Evolutionary conservation across 2,888 invertebrate species (phyloP).

Genomic region (Eueremaeus valkanovi): DNA sequence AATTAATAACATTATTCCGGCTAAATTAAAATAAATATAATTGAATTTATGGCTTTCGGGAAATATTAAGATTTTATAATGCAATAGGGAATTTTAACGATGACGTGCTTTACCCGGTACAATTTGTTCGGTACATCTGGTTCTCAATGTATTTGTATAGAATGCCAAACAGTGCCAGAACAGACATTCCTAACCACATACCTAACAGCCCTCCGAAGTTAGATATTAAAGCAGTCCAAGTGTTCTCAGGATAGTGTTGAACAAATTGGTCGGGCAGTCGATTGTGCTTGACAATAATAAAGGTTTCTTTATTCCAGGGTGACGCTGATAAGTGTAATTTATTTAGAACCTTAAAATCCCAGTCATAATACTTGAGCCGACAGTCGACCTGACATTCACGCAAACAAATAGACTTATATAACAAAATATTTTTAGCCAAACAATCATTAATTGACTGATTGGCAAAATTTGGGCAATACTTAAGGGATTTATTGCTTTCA

Average conservation of each 20-base stretch:
- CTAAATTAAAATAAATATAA: too few relatives aligned
- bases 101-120: too few relatives aligned
- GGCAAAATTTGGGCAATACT: background rate
- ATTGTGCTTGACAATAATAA: background rate
- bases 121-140: too few relatives aligned
- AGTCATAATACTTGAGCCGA: background rate
- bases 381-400: background rate
- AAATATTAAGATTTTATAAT: too few relatives aligned
- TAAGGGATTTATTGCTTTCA: background rate
- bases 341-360: background rate
- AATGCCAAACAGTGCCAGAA: background rate
- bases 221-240: background rate
- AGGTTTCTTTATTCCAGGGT: background rate
- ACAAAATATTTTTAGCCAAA: background rate
- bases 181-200: background rate
- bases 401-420: background rate
- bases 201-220: background rate
- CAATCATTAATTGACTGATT: background rate
- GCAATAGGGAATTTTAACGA: too few relatives aligned
- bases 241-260: background rate
- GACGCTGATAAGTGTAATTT: background rate
- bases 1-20: too few relatives aligned
- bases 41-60: too few relatives aligned
- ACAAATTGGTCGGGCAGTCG: slow-evolving; percentile 4
- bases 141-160: background rate